Base-by-base conservation (phyloP, 2,888 invertebrate genomes). In the Polietes domitor region DNA sequence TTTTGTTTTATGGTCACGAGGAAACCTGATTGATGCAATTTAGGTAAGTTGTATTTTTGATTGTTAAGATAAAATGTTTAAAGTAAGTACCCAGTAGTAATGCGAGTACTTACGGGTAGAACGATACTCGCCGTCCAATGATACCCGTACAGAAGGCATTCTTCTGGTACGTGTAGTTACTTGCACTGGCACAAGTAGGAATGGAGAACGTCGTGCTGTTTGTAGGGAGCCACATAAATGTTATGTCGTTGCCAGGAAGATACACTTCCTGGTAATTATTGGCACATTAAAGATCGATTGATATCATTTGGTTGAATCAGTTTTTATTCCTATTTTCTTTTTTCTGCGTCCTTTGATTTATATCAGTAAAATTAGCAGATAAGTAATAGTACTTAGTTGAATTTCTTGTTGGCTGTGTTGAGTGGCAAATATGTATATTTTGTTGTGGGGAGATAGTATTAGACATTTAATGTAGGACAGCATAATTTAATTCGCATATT, bases 191-290 rank as follows among this genome's bases (percentile, higher is more conserved):
- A 58, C 73, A 71, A 55, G 50, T 19, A 68, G 43, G 43, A 68
- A 68, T 68, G 68, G 9, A 68, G 15, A 19, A 15, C 10, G 41
- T 68, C 43, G 21, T 21, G 3, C 37, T n/a, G 58, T 73, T n/a
- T 12, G 10, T 50, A 50, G 74, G 41, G 37, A 68, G 72, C 72
- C 10, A 24, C 24, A 15, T 2, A 77, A 77, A 75, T 83, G 58
- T 9, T 37, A 58, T 80, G 68, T 70, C 21, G 24, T 12, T 24
- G 0, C 12, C 19, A 32, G 41, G 21, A 4, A 43, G 61, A 84
- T 76, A 79, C 79, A 81, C 84, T 84, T 84, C 84, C 84, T 84
- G 81, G 84, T 84, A 84, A 84, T 84, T 81, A 84, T 79, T 76
- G 81, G 61, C 68, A 84, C 73, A 81, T 84, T 78, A 84, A 84